phyloP scores from a whole-genome alignment of 2,113 vertebrate genomes.

The Pelecanus crispus region DNA sequence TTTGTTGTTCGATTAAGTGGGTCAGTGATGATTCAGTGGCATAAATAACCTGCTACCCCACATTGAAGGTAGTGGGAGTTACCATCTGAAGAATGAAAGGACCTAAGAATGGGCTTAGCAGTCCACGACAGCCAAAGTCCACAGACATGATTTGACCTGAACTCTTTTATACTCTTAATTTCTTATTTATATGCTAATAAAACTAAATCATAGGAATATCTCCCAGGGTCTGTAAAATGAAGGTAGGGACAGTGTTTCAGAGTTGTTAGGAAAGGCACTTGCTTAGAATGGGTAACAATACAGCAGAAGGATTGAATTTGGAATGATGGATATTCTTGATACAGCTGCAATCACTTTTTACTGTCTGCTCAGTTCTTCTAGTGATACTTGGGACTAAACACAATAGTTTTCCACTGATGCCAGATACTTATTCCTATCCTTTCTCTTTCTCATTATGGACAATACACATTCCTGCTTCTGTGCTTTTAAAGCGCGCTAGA shows the following conservation, averaged over 20 bases:
- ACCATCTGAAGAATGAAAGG: not conserved
- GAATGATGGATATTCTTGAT: not conserved
- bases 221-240: not conserved
- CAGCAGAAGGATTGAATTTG: not conserved
- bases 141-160: not conserved
- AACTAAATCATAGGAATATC: not conserved
- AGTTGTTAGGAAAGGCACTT: not conserved
- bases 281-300: not conserved
- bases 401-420: not conserved
- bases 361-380: not conserved
- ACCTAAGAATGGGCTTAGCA: not conserved
- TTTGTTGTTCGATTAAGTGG: not conserved
- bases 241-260: not conserved
- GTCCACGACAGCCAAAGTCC: not conserved
- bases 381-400: not conserved
- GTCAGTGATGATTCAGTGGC: not conserved
- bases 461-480: not conserved
- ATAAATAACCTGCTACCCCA: not conserved
- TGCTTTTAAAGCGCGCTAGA: not conserved
- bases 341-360: not conserved
- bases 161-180: not conserved
- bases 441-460: not conserved
- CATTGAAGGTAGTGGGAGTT: not conserved
- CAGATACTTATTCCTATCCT: not conserved
- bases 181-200: constrained; percentile 25